phyloP scores from a whole-genome alignment of 2,113 vertebrate genomes.

The Pan troglodytes region DNA sequence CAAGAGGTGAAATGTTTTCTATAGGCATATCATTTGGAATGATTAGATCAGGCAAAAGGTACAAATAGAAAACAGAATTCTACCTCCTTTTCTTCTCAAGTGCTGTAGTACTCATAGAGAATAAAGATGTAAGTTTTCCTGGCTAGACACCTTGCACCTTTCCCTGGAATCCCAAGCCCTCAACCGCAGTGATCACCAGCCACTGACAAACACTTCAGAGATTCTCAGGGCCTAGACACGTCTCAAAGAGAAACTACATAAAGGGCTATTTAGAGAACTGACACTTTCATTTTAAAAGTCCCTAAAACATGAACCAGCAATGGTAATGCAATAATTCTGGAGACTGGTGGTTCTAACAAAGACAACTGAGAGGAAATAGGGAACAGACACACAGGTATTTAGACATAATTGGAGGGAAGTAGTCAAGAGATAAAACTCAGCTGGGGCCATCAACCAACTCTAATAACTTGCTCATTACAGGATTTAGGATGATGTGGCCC shows the following conservation, averaged over 20 bases:
- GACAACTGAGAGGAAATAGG: slow-evolving; percentile 17
- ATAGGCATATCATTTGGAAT: background rate
- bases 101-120: background rate
- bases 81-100: background rate
- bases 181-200: background rate
- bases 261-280: background rate
- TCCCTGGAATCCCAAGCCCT: background rate
- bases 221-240: background rate
- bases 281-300: slow-evolving; percentile 4
- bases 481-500: background rate
- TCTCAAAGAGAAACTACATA: background rate
- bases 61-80: background rate
- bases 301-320: background rate
- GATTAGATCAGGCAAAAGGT: background rate
- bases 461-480: background rate
- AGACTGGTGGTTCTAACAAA: background rate
- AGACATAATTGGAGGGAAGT: background rate
- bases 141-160: background rate
- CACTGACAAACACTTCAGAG: background rate
- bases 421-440: background rate
- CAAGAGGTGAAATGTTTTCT: background rate
- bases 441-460: background rate
- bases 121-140: background rate
- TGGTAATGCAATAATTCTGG: background rate
- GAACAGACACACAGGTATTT: background rate